Evolutionary conservation across 2,797 vertebrate species (phyloP).

Genomic region (Dipus sagitta): DNA sequence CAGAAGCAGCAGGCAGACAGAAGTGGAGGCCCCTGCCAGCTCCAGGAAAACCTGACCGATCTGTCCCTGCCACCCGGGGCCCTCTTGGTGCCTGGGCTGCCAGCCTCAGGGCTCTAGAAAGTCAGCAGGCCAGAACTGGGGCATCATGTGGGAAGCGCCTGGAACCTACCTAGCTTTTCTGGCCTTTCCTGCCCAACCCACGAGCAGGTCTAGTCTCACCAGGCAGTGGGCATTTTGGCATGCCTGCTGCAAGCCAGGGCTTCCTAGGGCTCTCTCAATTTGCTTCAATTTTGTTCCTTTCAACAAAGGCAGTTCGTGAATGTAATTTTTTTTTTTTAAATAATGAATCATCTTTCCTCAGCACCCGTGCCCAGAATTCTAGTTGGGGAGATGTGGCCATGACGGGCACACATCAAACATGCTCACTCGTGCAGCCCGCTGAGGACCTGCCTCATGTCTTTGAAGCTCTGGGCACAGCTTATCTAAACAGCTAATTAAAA

Average conservation of each 20-base stretch:
- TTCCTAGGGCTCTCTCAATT: background rate
- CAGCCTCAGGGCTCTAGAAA: background rate
- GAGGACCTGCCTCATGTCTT: background rate
- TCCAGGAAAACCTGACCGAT: background rate
- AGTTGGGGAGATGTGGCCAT: background rate
- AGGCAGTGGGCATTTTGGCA: background rate
- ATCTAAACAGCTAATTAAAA: slow-evolving; percentile 19
- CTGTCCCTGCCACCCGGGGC: background rate
- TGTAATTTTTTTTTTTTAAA: background rate
- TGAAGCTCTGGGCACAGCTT: background rate
- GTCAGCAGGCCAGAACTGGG: background rate
- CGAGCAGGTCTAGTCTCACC: fast-evolving
- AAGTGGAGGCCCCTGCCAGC: background rate
- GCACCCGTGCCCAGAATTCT: background rate
- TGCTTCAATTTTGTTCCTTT: background rate
- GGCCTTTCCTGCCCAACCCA: fast-evolving
- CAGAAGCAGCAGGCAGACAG: background rate
- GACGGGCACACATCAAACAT: fast-evolving
- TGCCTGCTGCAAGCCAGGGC: fast-evolving
- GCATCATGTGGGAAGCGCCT: fast-evolving
- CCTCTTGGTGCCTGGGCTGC: background rate
- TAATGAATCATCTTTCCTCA: background rate
- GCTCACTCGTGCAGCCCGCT: background rate
- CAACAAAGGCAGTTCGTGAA: slow-evolving; percentile 42
- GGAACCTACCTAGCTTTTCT: background rate